phyloP scores from a whole-genome alignment of 2,113 vertebrate species.

The Ageneiosus marmoratus region DNA sequence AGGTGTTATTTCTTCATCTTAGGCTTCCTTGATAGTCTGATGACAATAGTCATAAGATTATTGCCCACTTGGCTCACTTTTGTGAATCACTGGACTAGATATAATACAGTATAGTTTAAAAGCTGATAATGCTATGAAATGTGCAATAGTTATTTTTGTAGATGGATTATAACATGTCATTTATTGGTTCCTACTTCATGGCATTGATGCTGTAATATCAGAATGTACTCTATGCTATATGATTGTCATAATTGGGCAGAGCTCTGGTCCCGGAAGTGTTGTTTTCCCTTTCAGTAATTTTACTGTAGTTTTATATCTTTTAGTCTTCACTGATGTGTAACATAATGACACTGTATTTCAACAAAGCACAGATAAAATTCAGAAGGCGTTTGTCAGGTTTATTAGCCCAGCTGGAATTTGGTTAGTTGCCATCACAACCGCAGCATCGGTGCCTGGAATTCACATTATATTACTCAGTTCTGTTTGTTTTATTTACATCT shows the following conservation, averaged over 20 bases:
- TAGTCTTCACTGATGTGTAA: background rate
- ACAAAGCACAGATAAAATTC: background rate
- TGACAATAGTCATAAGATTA: background rate
- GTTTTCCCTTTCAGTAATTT: background rate
- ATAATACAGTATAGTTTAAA: background rate
- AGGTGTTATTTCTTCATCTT: too few relatives aligned
- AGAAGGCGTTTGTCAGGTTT: conserved; percentile 13
- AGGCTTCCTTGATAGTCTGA: too few relatives aligned
- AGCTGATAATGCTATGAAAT: background rate
- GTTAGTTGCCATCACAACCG: background rate
- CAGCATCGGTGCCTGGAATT: too few relatives aligned
- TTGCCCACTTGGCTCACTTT: background rate
- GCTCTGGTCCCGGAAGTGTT: background rate
- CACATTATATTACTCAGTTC: background rate
- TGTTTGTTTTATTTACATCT: conserved; percentile 17
- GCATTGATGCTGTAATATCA: background rate
- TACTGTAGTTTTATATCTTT: background rate
- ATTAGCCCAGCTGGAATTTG: conserved; percentile 10
- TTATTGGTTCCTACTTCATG: background rate
- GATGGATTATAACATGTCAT: background rate
- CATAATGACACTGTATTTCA: conserved; percentile 5
- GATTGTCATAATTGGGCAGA: background rate
- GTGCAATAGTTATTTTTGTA: background rate
- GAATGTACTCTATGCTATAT: background rate
- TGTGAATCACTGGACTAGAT: too few relatives aligned